Percentiles rank a stretch among this genome's conserved stretches.
phyloP scores from a whole-genome alignment of 1,140 invertebrate species.

The Brachionus koreanus region DNA sequence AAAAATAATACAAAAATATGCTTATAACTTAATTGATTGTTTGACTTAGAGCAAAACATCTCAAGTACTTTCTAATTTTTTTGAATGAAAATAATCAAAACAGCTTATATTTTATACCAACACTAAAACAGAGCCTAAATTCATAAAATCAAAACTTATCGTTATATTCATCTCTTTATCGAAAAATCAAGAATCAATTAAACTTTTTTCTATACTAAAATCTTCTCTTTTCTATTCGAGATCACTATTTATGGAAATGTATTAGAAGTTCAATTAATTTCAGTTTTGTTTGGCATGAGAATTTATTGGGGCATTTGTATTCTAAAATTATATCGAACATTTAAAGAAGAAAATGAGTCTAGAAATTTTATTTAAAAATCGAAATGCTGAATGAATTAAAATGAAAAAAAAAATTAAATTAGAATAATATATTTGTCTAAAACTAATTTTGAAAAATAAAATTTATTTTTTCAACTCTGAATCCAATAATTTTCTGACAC shows the following conservation, averaged over 20 bases:
- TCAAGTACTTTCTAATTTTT: not conserved
- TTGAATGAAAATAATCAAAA: not conserved
- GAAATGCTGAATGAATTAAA: not conserved
- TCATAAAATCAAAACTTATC: not conserved
- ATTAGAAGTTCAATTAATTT: not conserved
- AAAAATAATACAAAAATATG: not conserved
- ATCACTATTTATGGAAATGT: not conserved
- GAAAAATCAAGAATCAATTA: not conserved
- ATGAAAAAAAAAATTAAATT: not conserved
- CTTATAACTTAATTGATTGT: not conserved
- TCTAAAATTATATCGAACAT: not conserved
- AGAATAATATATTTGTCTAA: not conserved
- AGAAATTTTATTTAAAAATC: not conserved
- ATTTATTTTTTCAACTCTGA: constrained; percentile 40
- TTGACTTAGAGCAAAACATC: not conserved
- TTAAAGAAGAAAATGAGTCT: too few species aligned
- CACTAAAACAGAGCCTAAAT: not conserved
- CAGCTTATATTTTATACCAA: not conserved
- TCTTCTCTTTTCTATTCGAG: not conserved
- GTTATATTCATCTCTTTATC: not conserved
- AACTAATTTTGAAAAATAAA: not conserved
- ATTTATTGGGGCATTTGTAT: not conserved
- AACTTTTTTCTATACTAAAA: not conserved
- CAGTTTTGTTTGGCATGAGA: not conserved
- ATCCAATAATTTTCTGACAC: constrained; percentile 33